Conservation (phyloP, 2,888 invertebrate genomes). For the Noctuana brunneofusca region DNA sequence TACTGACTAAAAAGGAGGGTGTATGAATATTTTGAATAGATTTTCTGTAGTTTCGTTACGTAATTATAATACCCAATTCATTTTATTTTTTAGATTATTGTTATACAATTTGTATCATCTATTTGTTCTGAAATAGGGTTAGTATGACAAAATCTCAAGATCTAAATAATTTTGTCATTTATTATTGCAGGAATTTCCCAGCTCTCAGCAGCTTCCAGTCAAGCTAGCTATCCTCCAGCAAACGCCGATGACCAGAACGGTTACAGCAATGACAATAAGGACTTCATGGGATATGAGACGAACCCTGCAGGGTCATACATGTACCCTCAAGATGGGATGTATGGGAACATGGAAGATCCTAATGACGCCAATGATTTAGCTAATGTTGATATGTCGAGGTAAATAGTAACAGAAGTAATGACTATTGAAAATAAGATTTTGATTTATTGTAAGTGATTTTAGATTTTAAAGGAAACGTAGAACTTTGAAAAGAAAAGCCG, state of each 20-base stretch:
- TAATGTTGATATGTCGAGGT: slow-evolving; percentile 78
- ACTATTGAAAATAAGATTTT: slow-evolving; percentile 5
- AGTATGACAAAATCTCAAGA: too few relatives aligned
- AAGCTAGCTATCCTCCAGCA: slow-evolving; percentile 79
- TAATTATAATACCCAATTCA: too few relatives aligned
- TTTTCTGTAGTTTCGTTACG: too few relatives aligned
- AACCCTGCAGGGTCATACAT: slow-evolving; percentile 71
- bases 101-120: too few relatives aligned
- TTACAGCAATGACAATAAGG: slow-evolving; percentile 81
- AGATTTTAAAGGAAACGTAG: too few relatives aligned
- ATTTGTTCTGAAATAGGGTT: too few relatives aligned
- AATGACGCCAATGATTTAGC: slow-evolving; percentile 71
- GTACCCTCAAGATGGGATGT: slow-evolving; percentile 67
- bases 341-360: slow-evolving; percentile 51
- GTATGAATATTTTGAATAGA: too few relatives aligned
- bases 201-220: slow-evolving; percentile 73
- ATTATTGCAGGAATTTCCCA: slow-evolving; percentile 81
- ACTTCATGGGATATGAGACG: slow-evolving; percentile 82
- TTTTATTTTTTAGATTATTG: too few relatives aligned
- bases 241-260: slow-evolving; percentile 86
- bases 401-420: slow-evolving; percentile 28
- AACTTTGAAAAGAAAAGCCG: too few relatives aligned
- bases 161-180: too few relatives aligned
- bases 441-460: too few relatives aligned
- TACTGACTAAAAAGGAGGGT: too few relatives aligned